phyloP scores from a whole-genome alignment of 1,140 invertebrate species.

The Metopolophium dirhodum region DNA sequence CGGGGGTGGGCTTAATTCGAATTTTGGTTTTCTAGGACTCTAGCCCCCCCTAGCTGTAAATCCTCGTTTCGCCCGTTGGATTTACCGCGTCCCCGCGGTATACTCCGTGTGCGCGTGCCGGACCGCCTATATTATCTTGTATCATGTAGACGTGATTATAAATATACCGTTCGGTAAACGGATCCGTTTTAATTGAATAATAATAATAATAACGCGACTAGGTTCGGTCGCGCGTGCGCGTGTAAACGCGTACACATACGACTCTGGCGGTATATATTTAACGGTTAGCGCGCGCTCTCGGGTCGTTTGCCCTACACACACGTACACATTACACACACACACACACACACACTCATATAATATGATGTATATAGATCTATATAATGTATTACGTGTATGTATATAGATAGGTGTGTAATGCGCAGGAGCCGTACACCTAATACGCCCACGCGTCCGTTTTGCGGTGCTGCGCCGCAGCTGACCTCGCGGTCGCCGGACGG shows the following conservation, averaged over 20 bases:
- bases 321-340: background rate
- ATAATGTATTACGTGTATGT: background rate
- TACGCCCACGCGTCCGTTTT: constrained; percentile 35
- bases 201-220: background rate
- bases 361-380: background rate
- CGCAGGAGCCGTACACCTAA: background rate
- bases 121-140: background rate
- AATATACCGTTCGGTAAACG: constrained; percentile 22
- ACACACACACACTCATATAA: background rate
- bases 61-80: background rate
- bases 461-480: background rate
- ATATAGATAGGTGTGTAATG: constrained; percentile 7
- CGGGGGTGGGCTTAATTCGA: too few relatives aligned
- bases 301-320: background rate
- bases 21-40: too few relatives aligned
- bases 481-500: constrained; percentile 20
- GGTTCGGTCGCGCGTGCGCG: background rate
- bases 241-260: background rate
- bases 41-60: background rate
- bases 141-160: background rate
- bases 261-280: background rate
- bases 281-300: constrained; percentile 2
- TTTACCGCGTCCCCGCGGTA: background rate
- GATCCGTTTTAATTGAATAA: constrained; percentile 37
- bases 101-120: background rate